phyloP scores from a whole-genome alignment of 2,888 invertebrate species.

The Ceraclea dissimilis region DNA sequence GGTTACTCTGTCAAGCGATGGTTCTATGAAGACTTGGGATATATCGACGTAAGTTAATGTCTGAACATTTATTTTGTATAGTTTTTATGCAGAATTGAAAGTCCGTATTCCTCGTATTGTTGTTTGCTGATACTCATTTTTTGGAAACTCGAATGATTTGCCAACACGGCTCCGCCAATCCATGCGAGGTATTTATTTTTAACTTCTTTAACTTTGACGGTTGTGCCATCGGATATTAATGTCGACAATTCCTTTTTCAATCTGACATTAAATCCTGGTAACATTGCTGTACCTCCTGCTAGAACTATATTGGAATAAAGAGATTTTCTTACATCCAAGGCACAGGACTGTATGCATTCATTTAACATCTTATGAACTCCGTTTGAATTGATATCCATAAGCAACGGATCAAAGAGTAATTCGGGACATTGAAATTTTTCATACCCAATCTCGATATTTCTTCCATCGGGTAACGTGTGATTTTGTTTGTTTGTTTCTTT shows the following conservation, averaged over 20 bases:
- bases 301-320: background rate
- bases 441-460: background rate
- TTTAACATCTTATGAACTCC: background rate
- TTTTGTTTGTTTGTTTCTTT: background rate
- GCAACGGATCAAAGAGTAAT: background rate
- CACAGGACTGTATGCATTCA: background rate
- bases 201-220: background rate
- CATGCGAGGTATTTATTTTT: background rate
- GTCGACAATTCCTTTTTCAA: background rate
- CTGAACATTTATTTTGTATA: background rate
- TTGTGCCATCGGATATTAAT: background rate
- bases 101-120: background rate
- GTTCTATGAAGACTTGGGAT: conserved; percentile 84
- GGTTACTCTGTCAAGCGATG: conserved; percentile 73
- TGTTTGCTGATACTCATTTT: background rate
- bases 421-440: background rate
- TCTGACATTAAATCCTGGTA: background rate
- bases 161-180: background rate
- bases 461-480: background rate
- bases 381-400: background rate
- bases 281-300: background rate
- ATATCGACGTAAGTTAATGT: conserved; percentile 35
- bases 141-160: background rate
- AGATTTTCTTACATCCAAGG: background rate
- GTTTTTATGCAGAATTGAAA: background rate